Percentiles rank a stretch among this genome's conserved stretches.
These are phyloP conservation scores for Euborellia annulipes DNA, from an alignment of 1,140 invertebrate genomes.

Conservation along the genomic window DNA sequence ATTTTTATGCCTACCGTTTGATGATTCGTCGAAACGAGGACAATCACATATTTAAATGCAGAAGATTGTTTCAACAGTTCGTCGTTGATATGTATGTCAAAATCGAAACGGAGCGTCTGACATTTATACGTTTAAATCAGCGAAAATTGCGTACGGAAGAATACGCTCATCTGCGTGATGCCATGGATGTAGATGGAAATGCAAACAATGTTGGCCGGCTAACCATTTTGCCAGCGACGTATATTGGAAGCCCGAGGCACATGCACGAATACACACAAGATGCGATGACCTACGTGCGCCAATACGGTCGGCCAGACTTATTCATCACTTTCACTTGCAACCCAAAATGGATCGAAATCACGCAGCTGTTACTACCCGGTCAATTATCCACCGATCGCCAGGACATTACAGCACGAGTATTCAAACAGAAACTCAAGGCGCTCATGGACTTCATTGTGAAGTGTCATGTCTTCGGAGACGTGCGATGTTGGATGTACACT, in stretches of 20 bases:
- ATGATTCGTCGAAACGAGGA: constrained; percentile 12
- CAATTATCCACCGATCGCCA: constrained; percentile 19
- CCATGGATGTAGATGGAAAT: constrained; percentile 8
- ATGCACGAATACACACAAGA: constrained; percentile 19
- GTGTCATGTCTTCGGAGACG: constrained; percentile 22
- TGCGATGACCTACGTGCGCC: constrained; percentile 8
- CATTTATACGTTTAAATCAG: constrained; percentile 29
- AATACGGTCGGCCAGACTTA: constrained; percentile 23
- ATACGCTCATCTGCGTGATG: constrained; percentile 28
- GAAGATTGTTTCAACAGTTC: constrained; percentile 22
- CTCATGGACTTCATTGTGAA: constrained; percentile 28
- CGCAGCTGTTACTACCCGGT: constrained; percentile 15
- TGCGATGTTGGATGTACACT: constrained; percentile 23
- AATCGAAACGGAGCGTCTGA: constrained; percentile 29
- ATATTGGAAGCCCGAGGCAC: constrained; percentile 7
- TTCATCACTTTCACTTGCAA: constrained; percentile 32
- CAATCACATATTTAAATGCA: constrained; percentile 9
- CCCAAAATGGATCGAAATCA: constrained; percentile 31
- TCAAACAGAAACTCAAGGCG: constrained; percentile 30
- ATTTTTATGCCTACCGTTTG: constrained; percentile 20
- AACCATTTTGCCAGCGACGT: constrained; percentile 15
- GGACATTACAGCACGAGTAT: constrained; percentile 30
- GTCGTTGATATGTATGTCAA: constrained; percentile 32
- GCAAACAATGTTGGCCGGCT: constrained; percentile 10
- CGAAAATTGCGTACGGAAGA: constrained; percentile 27